These are phyloP conservation scores for Crotophaga sulcirostris DNA, from an alignment of 2,113 vertebrate genomes.

Conservation along the genomic window DNA sequence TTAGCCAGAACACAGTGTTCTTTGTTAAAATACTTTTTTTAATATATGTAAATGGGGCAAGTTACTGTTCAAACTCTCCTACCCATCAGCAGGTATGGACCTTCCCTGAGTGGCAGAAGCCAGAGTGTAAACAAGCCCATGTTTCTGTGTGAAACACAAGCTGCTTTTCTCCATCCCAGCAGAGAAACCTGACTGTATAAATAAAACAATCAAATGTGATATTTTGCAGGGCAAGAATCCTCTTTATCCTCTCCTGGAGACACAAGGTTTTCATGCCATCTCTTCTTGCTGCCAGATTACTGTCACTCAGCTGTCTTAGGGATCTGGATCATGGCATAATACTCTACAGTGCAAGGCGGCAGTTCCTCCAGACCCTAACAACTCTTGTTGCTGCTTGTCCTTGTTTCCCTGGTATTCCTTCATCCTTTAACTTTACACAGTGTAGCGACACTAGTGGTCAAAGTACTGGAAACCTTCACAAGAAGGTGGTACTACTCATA, in stretches of 20 bases:
- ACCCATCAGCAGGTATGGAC: neutral
- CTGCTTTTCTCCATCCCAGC: neutral
- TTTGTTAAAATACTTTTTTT: slow-evolving; percentile 1
- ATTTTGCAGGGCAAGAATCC: neutral
- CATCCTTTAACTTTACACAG: neutral
- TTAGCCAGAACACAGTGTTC: slow-evolving; percentile 1
- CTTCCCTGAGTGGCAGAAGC: neutral
- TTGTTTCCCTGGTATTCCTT: neutral
- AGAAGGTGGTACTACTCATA: neutral
- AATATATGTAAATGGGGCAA: neutral
- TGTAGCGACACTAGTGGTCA: rapidly evolving
- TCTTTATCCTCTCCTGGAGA: neutral
- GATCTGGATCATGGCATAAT: neutral
- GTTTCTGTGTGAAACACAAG: neutral
- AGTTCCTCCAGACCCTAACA: neutral
- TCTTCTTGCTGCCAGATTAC: neutral
- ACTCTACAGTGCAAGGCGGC: neutral
- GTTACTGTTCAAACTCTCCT: neutral
- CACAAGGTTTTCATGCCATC: neutral
- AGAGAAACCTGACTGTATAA: neutral
- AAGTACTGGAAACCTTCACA: neutral
- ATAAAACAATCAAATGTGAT: rapidly evolving
- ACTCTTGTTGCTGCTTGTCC: neutral
- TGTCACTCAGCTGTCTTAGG: neutral
- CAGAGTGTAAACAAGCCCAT: rapidly evolving